phyloP scores from a whole-genome alignment of 2,797 vertebrate genomes.

The Diplodus puntazzo region DNA sequence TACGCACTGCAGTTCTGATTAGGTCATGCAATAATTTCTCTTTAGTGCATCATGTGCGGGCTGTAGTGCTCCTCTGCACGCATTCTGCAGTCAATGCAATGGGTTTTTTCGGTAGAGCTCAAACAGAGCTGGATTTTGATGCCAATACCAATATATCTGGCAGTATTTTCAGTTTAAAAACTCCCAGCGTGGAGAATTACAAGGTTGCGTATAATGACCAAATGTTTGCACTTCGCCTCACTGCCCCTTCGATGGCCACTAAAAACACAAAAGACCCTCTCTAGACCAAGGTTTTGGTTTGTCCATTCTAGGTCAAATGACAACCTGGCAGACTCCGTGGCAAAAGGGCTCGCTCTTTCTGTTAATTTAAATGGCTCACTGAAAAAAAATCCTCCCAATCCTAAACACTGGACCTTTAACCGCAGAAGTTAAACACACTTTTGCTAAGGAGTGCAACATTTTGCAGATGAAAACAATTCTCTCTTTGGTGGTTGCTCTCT shows the following conservation, averaged over 20 bases:
- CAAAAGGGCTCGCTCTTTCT: no score
- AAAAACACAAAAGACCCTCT: no score
- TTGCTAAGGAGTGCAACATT: background rate
- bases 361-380: no score
- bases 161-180: no score
- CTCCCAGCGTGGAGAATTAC: no score
- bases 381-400: no score
- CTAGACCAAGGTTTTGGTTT: background rate
- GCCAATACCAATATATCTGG: background rate
- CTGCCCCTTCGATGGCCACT: no score
- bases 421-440: background rate
- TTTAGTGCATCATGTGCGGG: background rate
- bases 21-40: background rate
- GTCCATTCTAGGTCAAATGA: background rate
- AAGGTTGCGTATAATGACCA: no score
- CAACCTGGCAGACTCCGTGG: no score
- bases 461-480: background rate
- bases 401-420: background rate
- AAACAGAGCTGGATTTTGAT: background rate
- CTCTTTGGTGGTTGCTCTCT: background rate
- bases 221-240: no score
- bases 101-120: background rate
- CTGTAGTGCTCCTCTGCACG: background rate
- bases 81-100: background rate
- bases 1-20: background rate